These are phyloP conservation scores for Embidobia sp. DNA, from an alignment of 2,888 invertebrate genomes.

Conservation along the genomic window DNA sequence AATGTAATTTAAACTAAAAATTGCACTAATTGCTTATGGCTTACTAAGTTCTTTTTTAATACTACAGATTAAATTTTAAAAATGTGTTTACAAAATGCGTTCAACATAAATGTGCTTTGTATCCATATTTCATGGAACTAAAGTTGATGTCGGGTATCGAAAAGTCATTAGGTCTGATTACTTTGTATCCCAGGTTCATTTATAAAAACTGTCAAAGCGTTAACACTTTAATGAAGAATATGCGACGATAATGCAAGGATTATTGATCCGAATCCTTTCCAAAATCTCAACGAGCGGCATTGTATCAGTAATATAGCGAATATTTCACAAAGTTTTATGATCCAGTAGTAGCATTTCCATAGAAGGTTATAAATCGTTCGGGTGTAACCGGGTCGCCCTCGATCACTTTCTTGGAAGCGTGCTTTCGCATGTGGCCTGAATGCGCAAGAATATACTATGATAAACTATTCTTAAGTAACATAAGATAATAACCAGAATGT, in stretches of 20 bases:
- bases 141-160: conserved; percentile 18
- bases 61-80: too few species aligned
- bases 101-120: neutral
- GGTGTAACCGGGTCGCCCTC: conserved; percentile 68
- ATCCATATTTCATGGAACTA: conserved; percentile 10
- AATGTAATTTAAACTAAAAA: too few species aligned
- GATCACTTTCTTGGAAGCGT: conserved; percentile 72
- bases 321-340: conserved; percentile 66
- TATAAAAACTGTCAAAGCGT: conserved; percentile 37
- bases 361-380: conserved; percentile 65
- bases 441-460: conserved; percentile 63
- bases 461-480: conserved; percentile 60
- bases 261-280: conserved; percentile 52
- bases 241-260: conserved; percentile 33
- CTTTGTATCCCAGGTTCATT: conserved; percentile 9
- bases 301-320: conserved; percentile 62
- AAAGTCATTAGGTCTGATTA: conserved; percentile 30
- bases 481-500: conserved; percentile 59
- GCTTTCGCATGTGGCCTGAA: conserved; percentile 66
- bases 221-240: conserved; percentile 39
- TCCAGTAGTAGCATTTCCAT: conserved; percentile 61
- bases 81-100: neutral
- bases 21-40: too few species aligned
- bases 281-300: conserved; percentile 56
- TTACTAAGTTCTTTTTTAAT: too few species aligned